phyloP scores from a whole-genome alignment of 2,113 vertebrate genomes.

The Diadophis punctatus region DNA sequence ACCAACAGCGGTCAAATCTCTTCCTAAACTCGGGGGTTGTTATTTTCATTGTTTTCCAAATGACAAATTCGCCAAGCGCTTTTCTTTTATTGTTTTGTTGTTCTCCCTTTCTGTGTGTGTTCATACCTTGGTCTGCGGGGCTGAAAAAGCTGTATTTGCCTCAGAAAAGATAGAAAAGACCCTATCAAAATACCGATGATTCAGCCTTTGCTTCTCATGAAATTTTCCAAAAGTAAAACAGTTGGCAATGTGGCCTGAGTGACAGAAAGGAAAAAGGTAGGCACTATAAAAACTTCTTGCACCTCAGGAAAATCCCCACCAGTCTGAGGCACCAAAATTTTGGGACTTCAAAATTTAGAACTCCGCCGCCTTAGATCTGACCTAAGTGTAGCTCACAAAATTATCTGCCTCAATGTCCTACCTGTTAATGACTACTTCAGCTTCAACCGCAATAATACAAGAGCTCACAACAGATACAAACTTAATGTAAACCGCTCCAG shows the following conservation, averaged over 20 bases:
- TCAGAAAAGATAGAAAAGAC: not conserved
- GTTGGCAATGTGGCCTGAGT: not conserved
- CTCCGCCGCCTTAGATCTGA: too few relatives aligned
- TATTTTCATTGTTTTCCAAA: slow-evolving; percentile 56
- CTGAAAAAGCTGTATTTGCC: not conserved
- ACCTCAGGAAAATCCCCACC: not conserved
- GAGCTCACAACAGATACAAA: too few relatives aligned
- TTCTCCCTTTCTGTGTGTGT: not conserved
- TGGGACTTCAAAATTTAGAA: too few relatives aligned
- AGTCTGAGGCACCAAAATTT: not conserved
- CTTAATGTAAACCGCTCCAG: too few relatives aligned
- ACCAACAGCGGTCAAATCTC: slow-evolving; percentile 41
- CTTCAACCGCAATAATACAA: too few relatives aligned
- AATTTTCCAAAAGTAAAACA: not conserved
- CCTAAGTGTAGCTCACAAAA: too few relatives aligned
- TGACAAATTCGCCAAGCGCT: slow-evolving; percentile 49
- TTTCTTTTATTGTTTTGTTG: slow-evolving; percentile 50
- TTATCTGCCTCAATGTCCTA: too few relatives aligned
- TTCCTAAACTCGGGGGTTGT: slow-evolving; percentile 44
- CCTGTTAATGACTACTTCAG: too few relatives aligned
- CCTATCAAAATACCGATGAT: too few relatives aligned
- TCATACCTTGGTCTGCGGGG: not conserved
- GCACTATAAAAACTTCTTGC: not conserved
- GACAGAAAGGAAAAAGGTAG: not conserved
- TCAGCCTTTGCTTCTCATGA: not conserved